Base-by-base conservation (phyloP, 92 coral and sea anemone species). In the Plumapathes pennacea region DNA sequence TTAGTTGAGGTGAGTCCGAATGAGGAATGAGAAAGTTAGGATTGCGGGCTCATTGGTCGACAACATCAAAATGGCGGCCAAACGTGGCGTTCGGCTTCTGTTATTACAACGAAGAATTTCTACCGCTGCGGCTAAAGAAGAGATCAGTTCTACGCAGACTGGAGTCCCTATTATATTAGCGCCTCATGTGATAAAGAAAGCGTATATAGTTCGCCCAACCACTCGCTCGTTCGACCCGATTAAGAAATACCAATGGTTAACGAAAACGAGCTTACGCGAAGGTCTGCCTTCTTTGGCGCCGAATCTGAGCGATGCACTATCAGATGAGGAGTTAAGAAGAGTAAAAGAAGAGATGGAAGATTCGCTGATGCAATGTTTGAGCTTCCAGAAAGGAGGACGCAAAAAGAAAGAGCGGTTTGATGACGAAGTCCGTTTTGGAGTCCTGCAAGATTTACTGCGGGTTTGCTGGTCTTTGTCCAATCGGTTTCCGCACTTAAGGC, bases 91-190 rank as follows among this genome's bases (percentile, higher is more conserved):
- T n/a, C n/a, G n/a, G n/a, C n/a, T n/a, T n/a, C n/a, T n/a, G n/a
- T n/a, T n/a, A n/a, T n/a, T n/a, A n/a, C n/a, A n/a, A n/a, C n/a
- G n/a, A n/a, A n/a, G n/a, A n/a, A n/a, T n/a, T n/a, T n/a, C n/a
- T n/a, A n/a, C n/a, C n/a, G n/a, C n/a, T n/a, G n/a, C n/a, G n/a
- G 40, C 40, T n/a, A n/a, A 34, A n/a, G 40, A 8, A 8, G 40
- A 34, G 2, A 26, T 34, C 4, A 21, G 9, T 24, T 32, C 72
- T 34, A 74, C 81, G 10, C 98, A 92, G 43, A 92, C 96, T 14
- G 98, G 98, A 45, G 73, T 92, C 14, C 98, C 98, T 7, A 71
- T 92, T 13, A 84, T 92, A 26, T 64, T 92, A 8, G 84, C 96
- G 4, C 96, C 80, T 8, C 96, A 88, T 52, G 96, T 86, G 20